Evolutionary conservation across 2,113 vertebrate genomes (phyloP).

Genomic region (Nerophis lumbriciformis): DNA sequence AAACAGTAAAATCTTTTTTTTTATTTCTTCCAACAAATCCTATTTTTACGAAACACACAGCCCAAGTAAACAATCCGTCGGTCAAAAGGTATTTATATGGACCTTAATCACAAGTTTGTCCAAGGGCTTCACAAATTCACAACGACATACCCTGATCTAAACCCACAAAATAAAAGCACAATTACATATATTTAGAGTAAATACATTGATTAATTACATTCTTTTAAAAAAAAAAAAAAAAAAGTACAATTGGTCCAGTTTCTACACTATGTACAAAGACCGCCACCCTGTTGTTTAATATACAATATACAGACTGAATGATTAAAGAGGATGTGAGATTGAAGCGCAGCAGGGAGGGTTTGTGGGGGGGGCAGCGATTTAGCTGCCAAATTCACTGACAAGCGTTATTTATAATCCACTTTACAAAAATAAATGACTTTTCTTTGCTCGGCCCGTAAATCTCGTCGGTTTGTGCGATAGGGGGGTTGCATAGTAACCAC

Average conservation of each 20-base stretch:
- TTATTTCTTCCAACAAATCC: slow-evolving; percentile 26
- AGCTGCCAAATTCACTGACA: slow-evolving; percentile 64
- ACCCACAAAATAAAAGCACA: slow-evolving; percentile 14
- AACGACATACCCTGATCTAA: no score
- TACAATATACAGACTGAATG: slow-evolving; percentile 42
- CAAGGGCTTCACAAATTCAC: no score
- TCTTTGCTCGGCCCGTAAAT: slow-evolving; percentile 19
- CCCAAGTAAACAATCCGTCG: neutral
- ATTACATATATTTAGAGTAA: slow-evolving; percentile 46
- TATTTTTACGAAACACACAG: slow-evolving; percentile 41
- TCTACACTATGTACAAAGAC: slow-evolving; percentile 74
- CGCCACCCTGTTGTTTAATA: slow-evolving; percentile 37
- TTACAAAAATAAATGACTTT: slow-evolving; percentile 21
- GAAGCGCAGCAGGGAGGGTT: slow-evolving; percentile 15
- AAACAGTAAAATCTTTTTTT: slow-evolving; percentile 49
- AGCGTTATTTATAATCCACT: slow-evolving; percentile 26
- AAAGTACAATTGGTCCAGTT: slow-evolving; percentile 39
- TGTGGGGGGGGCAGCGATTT: slow-evolving; percentile 38
- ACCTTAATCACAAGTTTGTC: no score
- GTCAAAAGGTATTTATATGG: no score
- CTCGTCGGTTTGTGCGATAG: slow-evolving; percentile 26
- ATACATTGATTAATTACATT: slow-evolving; percentile 49
- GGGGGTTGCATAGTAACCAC: slow-evolving; percentile 58
- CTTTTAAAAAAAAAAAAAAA: slow-evolving; percentile 30
- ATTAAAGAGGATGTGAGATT: slow-evolving; percentile 31